phyloP scores from a whole-genome alignment of 2,888 invertebrate genomes.

The Hedya salicella region DNA sequence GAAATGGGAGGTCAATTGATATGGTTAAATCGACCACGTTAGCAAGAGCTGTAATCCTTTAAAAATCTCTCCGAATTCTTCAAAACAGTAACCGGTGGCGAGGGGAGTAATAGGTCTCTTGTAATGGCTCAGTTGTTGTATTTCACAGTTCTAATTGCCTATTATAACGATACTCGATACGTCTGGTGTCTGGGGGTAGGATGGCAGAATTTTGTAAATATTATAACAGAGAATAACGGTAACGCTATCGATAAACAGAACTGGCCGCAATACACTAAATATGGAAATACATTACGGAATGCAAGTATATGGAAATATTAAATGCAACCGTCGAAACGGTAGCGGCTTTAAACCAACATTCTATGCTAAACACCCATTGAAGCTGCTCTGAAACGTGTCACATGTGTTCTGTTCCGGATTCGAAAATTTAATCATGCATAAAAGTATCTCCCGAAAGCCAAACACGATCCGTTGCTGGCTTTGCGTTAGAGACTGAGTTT shows the following conservation, averaged over 20 bases:
- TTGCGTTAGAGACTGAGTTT: not conserved
- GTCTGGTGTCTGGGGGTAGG: conserved; percentile 52
- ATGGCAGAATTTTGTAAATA: conserved; percentile 34
- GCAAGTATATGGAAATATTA: conserved; percentile 27
- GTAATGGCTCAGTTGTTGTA: conserved; percentile 56
- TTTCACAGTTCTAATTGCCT: conserved; percentile 79
- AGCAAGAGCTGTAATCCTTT: conserved; percentile 47
- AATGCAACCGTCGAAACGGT: conserved; percentile 21
- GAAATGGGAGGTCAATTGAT: conserved; percentile 3
- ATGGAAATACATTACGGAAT: conserved; percentile 33
- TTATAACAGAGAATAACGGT: conserved; percentile 32
- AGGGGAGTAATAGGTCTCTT: conserved; percentile 48
- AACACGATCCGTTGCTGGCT: conserved; percentile 2
- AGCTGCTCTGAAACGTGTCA: conserved; percentile 40
- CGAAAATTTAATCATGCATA: conserved; percentile 19
- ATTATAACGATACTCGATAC: conserved; percentile 83
- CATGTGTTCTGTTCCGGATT: conserved; percentile 37
- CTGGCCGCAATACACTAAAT: conserved; percentile 10
- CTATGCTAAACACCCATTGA: conserved; percentile 40
- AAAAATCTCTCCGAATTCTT: conserved; percentile 39
- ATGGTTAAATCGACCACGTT: conserved; percentile 50
- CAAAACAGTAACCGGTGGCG: conserved; percentile 43
- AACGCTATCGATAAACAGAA: conserved; percentile 8
- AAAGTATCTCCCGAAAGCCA: not conserved
- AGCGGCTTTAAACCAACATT: conserved; percentile 31